Evolutionary conservation across 2,113 vertebrate genomes (phyloP).

Genomic region (Thomomys bottae): DNA sequence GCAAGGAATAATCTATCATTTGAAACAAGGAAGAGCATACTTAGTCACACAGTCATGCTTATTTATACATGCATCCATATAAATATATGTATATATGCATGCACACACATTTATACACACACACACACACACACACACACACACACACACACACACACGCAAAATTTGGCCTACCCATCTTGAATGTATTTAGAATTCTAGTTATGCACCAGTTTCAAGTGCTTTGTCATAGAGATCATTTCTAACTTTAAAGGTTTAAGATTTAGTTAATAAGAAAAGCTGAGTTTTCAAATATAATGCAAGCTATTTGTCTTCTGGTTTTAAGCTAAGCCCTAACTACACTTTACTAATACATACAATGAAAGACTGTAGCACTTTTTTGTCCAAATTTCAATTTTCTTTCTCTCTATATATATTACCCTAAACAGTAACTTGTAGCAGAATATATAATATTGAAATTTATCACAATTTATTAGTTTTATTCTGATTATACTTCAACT

Average conservation of each 20-base stretch:
- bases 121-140: accelerated
- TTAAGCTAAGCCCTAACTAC: slow-evolving; percentile 72
- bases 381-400: slow-evolving; percentile 50
- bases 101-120: no score
- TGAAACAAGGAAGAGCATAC: slow-evolving; percentile 63
- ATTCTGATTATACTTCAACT: slow-evolving; percentile 35
- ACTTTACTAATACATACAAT: slow-evolving; percentile 35
- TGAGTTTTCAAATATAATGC: slow-evolving; percentile 57
- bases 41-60: no score
- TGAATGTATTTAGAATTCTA: slow-evolving; percentile 36
- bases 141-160: no score
- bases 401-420: slow-evolving; percentile 32
- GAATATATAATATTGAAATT: slow-evolving; percentile 63
- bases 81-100: no score
- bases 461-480: slow-evolving; percentile 51
- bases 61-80: no score
- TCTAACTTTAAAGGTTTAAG: slow-evolving; percentile 55
- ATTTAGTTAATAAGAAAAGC: slow-evolving; percentile 76
- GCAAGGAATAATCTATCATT: slow-evolving; percentile 61
- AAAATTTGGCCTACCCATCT: slow-evolving; percentile 44
- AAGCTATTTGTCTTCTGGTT: slow-evolving; percentile 71
- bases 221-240: slow-evolving; percentile 47
- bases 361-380: slow-evolving; percentile 18
- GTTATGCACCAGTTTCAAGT: neutral
- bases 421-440: slow-evolving; percentile 54